These are phyloP conservation scores for Ornithoptera alexandrae DNA, from an alignment of 2,888 invertebrate species.

Conservation along the genomic window DNA sequence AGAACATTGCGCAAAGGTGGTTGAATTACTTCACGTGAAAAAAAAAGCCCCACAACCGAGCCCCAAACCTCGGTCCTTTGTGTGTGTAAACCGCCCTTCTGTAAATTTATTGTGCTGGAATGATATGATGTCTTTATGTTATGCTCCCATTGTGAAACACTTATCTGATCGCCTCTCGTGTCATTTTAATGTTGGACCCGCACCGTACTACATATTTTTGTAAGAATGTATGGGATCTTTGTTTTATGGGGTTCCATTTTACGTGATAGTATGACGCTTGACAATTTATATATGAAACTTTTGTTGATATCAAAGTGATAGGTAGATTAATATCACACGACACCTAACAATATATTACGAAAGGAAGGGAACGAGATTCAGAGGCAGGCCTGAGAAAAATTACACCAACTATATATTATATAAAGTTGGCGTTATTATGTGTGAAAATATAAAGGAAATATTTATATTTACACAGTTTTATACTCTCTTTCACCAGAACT, in stretches of 20 bases:
- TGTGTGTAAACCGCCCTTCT: conserved; percentile 72
- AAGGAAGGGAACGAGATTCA: no score
- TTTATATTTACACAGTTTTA: no score
- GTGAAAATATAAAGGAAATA: no score
- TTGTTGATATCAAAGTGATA: no score
- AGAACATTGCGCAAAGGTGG: conserved; percentile 62
- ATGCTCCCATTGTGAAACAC: conserved; percentile 67
- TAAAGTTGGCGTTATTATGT: no score
- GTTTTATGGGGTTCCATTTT: conserved; percentile 24
- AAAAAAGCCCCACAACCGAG: conserved; percentile 50
- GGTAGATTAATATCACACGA: no score
- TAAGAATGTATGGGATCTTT: conserved; percentile 30
- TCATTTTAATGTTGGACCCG: conserved; percentile 60
- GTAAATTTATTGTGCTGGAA: conserved; percentile 74
- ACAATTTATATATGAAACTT: no score
- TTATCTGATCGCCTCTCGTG: conserved; percentile 74
- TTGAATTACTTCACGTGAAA: conserved; percentile 56
- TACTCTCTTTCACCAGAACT: no score
- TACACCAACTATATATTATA: no score
- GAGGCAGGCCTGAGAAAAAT: no score
- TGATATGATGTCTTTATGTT: conserved; percentile 79
- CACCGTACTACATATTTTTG: conserved; percentile 38
- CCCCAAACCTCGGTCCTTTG: conserved; percentile 67
- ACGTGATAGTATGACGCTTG: conserved; percentile 12
- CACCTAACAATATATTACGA: no score